Evolutionary conservation across 35 echinoderm and acorn worm genomes (phyloP).

Genomic region (Heliocidaris tuberculata): DNA sequence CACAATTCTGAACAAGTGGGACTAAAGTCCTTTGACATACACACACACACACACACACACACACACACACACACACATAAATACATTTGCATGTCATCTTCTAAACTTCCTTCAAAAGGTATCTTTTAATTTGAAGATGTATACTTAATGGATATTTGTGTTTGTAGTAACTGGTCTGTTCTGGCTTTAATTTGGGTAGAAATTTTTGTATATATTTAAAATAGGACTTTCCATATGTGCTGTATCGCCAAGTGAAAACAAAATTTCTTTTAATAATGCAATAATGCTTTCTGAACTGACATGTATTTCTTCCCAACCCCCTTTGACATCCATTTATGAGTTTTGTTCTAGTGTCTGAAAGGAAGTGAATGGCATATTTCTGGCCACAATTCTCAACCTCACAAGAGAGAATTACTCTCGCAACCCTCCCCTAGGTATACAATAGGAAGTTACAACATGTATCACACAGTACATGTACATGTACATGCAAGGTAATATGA

Average conservation of each 20-base stretch:
- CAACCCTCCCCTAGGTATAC: not conserved
- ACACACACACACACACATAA: constrained; percentile 19
- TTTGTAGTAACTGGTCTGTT: no score
- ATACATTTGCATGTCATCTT: not conserved
- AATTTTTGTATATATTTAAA: no score
- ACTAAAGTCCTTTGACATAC: no score
- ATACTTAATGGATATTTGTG: no score
- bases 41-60: not conserved
- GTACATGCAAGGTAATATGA: no score
- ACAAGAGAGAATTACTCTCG: not conserved
- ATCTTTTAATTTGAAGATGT: no score
- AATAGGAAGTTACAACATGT: not conserved
- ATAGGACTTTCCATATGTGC: no score
- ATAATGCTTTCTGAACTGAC: no score
- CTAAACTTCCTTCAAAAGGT: not conserved
- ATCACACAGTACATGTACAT: not conserved
- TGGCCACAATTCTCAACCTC: not conserved
- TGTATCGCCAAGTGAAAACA: no score
- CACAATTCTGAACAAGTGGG: not conserved
- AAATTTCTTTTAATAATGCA: no score
- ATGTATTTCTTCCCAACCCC: not conserved
- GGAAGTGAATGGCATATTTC: not conserved
- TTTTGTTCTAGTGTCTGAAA: not conserved
- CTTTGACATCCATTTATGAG: not conserved
- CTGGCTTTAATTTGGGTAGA: no score